These are phyloP conservation scores for Crax fasciolata DNA, from an alignment of 2,797 vertebrate species.

Conservation along the genomic window DNA sequence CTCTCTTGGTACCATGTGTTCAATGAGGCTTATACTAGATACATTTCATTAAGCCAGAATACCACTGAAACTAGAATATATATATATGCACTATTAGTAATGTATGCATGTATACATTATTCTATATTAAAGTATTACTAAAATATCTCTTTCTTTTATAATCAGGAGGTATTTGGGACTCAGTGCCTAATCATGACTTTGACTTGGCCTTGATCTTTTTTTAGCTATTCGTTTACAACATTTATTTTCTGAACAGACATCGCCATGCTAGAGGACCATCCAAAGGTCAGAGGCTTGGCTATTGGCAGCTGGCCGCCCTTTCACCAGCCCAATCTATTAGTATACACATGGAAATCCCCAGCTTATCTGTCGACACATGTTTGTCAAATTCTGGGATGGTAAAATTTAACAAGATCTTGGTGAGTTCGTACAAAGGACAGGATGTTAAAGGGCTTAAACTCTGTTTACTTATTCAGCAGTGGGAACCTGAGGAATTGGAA, in stretches of 20 bases:
- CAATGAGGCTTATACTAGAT: not conserved
- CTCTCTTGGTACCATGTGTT: not conserved
- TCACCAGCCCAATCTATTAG: slow-evolving; percentile 79
- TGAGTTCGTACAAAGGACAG: not conserved
- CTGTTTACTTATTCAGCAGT: not conserved
- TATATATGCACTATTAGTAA: not conserved
- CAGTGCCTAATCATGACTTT: slow-evolving; percentile 71
- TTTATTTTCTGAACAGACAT: slow-evolving; percentile 78
- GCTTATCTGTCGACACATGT: slow-evolving; percentile 47
- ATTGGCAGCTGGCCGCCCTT: slow-evolving; percentile 55
- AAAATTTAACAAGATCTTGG: slow-evolving; percentile 11
- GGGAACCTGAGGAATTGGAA: not conserved
- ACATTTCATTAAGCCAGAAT: slow-evolving; percentile 29
- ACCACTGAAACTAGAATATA: not conserved
- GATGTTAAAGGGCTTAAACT: not conserved
- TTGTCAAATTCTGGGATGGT: slow-evolving; percentile 17
- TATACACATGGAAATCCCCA: slow-evolving; percentile 81
- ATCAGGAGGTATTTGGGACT: slow-evolving; percentile 68
- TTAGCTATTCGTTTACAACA: slow-evolving; percentile 71
- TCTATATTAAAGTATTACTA: slow-evolving; percentile 35
- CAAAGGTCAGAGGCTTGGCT: slow-evolving; percentile 81
- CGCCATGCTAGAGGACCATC: slow-evolving; percentile 76
- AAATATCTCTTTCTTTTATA: slow-evolving; percentile 59
- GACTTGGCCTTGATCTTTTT: slow-evolving; percentile 82
- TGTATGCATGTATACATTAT: not conserved